Evolutionary conservation across 2,113 vertebrate species (phyloP).

Genomic region (Diadophis punctatus): DNA sequence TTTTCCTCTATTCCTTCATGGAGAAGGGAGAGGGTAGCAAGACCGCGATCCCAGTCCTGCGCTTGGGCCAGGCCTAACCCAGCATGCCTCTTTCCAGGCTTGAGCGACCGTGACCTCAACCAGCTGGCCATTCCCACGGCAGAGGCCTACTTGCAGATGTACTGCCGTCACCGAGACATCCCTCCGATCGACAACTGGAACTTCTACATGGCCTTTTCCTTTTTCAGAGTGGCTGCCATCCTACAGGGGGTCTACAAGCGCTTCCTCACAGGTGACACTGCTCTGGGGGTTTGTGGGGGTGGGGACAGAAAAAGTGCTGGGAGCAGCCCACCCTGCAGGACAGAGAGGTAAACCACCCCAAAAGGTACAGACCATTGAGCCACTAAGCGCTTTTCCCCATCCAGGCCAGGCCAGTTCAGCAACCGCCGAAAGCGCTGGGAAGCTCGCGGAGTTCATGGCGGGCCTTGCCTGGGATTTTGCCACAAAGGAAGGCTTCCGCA

Average conservation of each 20-base stretch:
- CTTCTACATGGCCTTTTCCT: conserved; percentile 81
- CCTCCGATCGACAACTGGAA: conserved; percentile 65
- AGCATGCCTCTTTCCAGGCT: conserved; percentile 55
- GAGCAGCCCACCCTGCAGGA: too few species aligned
- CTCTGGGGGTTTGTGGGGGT: neutral
- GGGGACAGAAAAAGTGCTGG: neutral
- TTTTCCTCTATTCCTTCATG: neutral
- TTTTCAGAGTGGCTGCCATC: conserved; percentile 71
- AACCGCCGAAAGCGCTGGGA: conserved; percentile 18
- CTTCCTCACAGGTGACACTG: conserved; percentile 64
- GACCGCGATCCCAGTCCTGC: neutral
- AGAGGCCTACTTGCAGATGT: conserved; percentile 70
- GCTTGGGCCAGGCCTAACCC: neutral
- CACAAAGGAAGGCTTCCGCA: conserved; percentile 79
- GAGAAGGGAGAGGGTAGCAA: neutral
- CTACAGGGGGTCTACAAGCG: conserved; percentile 66
- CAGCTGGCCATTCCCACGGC: conserved; percentile 68
- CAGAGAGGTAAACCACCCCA: neutral
- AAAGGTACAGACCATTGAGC: neutral
- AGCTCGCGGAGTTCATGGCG: conserved; percentile 62
- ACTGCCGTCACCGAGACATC: conserved; percentile 59
- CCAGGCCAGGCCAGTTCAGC: conserved; percentile 67
- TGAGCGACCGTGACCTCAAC: conserved; percentile 51
- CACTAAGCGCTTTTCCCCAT: neutral
- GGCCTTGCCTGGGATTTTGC: conserved; percentile 81